phyloP scores from a whole-genome alignment of 1,140 invertebrate genomes.

The Philotrypesis tridentata region DNA sequence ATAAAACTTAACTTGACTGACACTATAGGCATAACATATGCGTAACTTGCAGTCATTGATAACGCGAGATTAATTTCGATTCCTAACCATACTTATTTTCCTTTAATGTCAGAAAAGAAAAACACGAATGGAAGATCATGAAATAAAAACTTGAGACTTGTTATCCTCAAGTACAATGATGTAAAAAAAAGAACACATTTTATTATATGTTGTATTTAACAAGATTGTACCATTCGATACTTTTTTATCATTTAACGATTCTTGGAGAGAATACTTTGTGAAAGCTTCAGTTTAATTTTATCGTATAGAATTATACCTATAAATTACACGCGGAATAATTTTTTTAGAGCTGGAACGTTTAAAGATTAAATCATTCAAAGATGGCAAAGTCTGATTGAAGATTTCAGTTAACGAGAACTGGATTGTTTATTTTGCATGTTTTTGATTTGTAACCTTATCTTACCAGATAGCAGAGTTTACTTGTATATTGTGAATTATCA shows the following conservation, averaged over 20 bases:
- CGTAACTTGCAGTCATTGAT: constrained; percentile 6
- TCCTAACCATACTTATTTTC: not conserved
- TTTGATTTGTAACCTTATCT: not conserved
- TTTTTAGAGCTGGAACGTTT: no score
- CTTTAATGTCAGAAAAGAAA: constrained; percentile 1
- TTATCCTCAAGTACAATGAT: no score
- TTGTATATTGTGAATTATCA: no score
- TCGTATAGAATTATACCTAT: no score
- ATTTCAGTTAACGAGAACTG: not conserved
- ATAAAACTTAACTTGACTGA: not conserved
- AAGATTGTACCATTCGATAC: no score
- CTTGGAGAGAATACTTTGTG: not conserved
- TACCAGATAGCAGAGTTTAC: not conserved
- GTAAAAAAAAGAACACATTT: no score
- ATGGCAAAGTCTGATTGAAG: not conserved
- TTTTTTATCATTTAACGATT: not conserved
- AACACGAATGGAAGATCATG: not conserved
- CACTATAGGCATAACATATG: no score
- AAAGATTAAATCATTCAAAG: not conserved
- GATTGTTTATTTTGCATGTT: not conserved
- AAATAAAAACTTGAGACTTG: not conserved
- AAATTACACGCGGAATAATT: no score
- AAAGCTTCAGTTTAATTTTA: not conserved
- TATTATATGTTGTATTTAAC: no score
- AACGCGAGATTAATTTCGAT: not conserved